Evolutionary conservation across 2,888 invertebrate species (phyloP).

Genomic region (Caradrina clavipalpis): DNA sequence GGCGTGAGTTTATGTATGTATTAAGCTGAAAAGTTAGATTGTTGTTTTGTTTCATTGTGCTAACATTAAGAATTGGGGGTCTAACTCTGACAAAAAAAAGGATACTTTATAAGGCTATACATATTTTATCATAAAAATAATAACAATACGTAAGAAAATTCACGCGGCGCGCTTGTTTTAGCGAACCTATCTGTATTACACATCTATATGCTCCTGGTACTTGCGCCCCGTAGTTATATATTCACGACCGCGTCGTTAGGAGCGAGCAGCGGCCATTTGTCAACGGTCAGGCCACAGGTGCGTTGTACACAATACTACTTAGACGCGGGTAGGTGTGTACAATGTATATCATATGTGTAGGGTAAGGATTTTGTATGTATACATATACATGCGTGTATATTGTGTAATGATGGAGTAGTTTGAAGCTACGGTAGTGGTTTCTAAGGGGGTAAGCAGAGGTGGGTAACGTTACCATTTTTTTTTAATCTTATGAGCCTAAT

Average conservation of each 20-base stretch:
- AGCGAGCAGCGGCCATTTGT: slow-evolving; percentile 51
- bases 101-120: too few species aligned
- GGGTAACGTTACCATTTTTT: background rate
- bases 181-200: background rate
- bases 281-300: slow-evolving; percentile 54
- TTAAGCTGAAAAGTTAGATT: too few species aligned
- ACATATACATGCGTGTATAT: background rate
- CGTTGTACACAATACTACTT: slow-evolving; percentile 12
- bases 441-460: too few species aligned
- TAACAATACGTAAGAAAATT: too few species aligned
- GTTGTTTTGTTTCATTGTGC: too few species aligned
- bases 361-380: slow-evolving; percentile 1
- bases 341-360: background rate
- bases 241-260: slow-evolving; percentile 56
- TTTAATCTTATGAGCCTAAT: background rate
- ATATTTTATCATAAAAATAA: too few species aligned
- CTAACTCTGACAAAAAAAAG: too few species aligned
- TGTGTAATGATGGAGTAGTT: background rate
- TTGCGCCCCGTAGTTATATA: slow-evolving; percentile 34
- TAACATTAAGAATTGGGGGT: too few species aligned
- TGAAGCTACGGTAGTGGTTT: background rate
- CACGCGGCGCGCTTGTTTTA: too few species aligned
- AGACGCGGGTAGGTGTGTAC: background rate
- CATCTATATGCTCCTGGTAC: slow-evolving; percentile 42
- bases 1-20: too few species aligned